Conservation (phyloP, 2,113 vertebrate genomes). For the Nerophis ophidion region DNA sequence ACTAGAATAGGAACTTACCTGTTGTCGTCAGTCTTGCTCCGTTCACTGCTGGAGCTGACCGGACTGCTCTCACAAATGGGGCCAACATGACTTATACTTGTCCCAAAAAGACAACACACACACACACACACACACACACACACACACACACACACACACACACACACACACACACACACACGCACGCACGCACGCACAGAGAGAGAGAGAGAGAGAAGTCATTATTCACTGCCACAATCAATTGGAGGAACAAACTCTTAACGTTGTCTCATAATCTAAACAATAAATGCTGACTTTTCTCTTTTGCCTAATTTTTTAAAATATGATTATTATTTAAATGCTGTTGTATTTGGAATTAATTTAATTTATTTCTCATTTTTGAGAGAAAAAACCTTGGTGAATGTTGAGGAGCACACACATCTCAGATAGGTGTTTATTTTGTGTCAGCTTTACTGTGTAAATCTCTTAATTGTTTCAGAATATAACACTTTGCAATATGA, state of each 20-base stretch:
- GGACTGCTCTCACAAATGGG: constrained; percentile 92
- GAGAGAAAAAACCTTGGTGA: too few relatives aligned
- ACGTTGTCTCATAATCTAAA: background rate
- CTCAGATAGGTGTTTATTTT: too few relatives aligned
- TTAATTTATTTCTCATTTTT: background rate
- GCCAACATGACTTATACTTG: constrained; percentile 90
- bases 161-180: background rate
- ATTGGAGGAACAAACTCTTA: background rate
- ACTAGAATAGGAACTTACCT: constrained; percentile 68
- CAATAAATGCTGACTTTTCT: background rate
- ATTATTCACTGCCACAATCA: background rate
- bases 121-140: too few relatives aligned
- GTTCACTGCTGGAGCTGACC: constrained; percentile 72
- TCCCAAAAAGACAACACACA: constrained; percentile 10
- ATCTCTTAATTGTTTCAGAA: too few relatives aligned
- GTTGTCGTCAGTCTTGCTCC: constrained; percentile 80
- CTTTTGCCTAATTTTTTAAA: background rate
- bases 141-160: too few relatives aligned
- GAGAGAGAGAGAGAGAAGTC: too few relatives aligned
- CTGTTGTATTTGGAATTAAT: background rate
- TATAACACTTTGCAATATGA: too few relatives aligned
- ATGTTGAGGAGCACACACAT: too few relatives aligned
- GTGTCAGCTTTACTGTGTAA: too few relatives aligned
- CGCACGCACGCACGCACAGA: background rate
- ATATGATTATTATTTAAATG: background rate